Base-by-base conservation (phyloP, 2,888 invertebrate genomes). In the Gasteruption jaculator region DNA sequence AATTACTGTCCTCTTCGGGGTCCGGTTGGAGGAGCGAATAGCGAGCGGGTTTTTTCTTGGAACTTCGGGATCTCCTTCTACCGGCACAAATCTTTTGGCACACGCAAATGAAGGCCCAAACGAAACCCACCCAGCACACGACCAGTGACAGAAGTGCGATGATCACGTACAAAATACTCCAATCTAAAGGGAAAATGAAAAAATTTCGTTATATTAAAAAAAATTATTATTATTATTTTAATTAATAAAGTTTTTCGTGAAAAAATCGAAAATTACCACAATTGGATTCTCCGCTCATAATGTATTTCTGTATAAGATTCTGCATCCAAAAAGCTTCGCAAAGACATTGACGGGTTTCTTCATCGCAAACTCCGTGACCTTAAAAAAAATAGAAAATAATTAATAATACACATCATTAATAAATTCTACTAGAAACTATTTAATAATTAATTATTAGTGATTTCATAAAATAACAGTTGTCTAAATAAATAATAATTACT, bases 251-350 rank as follows among this genome's bases (percentile, higher is more conserved):
- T 8, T 27, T 27, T 7, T 27, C 11, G 12, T n/a, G n/a, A 27
- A 11, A 5, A 27, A 7, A 10, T 5, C 14, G 15, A 34, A 18
- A 61, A 71, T 57, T 68, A 90, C 90, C 89, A 68, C 91, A 91
- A 72, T 91, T 90, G 6, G 83, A 81, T 61, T 86, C 85, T 42
- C 83, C 80, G 62, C 79, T 77, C 19, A 80, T 77, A 46, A 80
- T 76, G 64, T 80, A 76, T 43, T 78, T 77, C 34, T 78, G 77
- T 48, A 86, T 74, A 22, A 86, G 75, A 66, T 90, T 87, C 72
- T 91, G 86, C 91, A 94, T 94, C 95, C 95, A 95, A 76, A 94
- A 94, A 14, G 92, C 88, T 72, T 94, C 91, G 71, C 94, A 95
- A 58, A 87, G 78, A 63, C 94, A 95, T 40, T 82, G 78, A 56